Conservation (phyloP, 2,797 vertebrate genomes). For the Channallabes apus region DNA sequence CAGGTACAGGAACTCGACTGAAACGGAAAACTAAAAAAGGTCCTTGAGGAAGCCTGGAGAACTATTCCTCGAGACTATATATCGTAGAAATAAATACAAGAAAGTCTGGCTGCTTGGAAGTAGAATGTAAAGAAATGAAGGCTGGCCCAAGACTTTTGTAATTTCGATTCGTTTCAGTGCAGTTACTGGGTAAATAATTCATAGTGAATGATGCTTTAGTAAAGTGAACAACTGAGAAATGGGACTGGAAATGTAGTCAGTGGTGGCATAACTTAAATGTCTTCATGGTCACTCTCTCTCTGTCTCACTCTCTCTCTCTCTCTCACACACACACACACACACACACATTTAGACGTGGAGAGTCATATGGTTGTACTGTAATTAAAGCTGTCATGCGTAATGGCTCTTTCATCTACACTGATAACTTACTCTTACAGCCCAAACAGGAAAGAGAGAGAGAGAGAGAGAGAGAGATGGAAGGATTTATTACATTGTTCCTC, state of each 20-base stretch:
- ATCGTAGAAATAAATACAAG: too few species aligned
- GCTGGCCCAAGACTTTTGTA: too few species aligned
- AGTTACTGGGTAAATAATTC: neutral
- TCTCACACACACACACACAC: neutral
- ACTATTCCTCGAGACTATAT: too few species aligned
- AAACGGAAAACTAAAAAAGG: too few species aligned
- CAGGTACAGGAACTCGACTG: too few species aligned
- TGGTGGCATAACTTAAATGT: neutral
- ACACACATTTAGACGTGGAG: neutral
- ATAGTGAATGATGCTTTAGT: neutral
- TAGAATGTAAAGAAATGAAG: too few species aligned
- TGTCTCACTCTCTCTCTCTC: neutral
- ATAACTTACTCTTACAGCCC: conserved; percentile 3
- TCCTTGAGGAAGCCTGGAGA: too few species aligned
- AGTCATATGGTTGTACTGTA: conserved; percentile 46
- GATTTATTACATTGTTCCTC: neutral
- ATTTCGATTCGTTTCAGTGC: neutral
- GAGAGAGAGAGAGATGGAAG: neutral
- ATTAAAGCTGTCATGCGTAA: conserved; percentile 44
- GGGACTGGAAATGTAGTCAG: neutral
- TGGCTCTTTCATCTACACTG: conserved; percentile 26
- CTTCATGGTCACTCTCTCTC: neutral
- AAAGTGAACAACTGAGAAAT: neutral
- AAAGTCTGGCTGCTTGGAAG: too few species aligned
- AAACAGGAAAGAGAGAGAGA: conserved; percentile 8